Evolutionary conservation across 2,797 vertebrate genomes (phyloP).

Genomic region (Neosalanx taihuensis): DNA sequence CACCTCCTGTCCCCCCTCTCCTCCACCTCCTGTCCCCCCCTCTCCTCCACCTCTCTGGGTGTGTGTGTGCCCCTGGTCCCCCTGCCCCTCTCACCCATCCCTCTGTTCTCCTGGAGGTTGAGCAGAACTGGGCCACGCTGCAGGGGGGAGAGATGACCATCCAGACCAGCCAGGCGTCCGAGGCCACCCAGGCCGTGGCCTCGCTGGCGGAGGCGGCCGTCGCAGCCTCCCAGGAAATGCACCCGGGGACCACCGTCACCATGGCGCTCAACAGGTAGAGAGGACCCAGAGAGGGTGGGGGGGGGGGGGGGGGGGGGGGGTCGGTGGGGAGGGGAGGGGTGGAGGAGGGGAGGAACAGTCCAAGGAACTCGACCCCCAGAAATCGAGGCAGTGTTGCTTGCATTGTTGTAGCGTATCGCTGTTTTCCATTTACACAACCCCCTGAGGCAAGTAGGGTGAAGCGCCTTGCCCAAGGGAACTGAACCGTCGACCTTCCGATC

Average conservation of each 20-base stretch:
- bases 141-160: constrained; percentile 98
- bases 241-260: constrained; percentile 91
- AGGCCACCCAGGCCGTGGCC: constrained; percentile 95
- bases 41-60: background rate
- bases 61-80: background rate
- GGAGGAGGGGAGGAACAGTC: too few relatives aligned
- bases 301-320: background rate
- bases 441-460: too few relatives aligned
- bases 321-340: background rate
- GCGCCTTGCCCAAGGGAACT: too few relatives aligned
- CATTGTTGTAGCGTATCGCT: too few relatives aligned
- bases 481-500: too few relatives aligned
- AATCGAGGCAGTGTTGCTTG: too few relatives aligned
- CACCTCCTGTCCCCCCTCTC: background rate
- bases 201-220: constrained; percentile 94
- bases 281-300: background rate
- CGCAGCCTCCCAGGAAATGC: constrained; percentile 94
- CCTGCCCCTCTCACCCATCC: background rate
- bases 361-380: too few relatives aligned
- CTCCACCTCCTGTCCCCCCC: background rate
- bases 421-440: too few relatives aligned
- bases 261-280: constrained; percentile 97
- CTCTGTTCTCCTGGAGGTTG: constrained; percentile 71
- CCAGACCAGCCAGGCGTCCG: constrained; percentile 94
- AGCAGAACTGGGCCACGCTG: constrained; percentile 95